Evolutionary conservation across 2,113 vertebrate species (phyloP).

Genomic region (Cacatua alba): DNA sequence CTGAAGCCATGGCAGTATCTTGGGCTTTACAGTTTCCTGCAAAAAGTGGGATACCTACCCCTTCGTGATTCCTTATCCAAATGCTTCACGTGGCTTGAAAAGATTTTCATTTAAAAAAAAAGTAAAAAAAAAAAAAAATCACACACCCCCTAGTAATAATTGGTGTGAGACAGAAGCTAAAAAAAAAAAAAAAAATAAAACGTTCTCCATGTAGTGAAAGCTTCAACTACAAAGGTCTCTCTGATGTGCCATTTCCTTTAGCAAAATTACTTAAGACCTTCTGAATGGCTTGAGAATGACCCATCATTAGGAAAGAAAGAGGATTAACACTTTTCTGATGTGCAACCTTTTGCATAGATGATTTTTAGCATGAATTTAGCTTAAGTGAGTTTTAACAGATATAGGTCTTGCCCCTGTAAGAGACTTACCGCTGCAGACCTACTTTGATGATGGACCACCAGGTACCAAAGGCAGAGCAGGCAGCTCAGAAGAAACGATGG

Average conservation of each 20-base stretch:
- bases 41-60: too few species aligned
- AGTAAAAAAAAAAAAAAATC: not conserved
- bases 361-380: not conserved
- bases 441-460: not conserved
- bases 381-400: not conserved
- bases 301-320: not conserved
- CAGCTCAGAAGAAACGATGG: not conserved
- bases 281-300: not conserved
- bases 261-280: not conserved
- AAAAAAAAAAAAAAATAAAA: not conserved
- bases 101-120: not conserved
- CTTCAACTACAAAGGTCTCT: not conserved
- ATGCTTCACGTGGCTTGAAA: too few species aligned
- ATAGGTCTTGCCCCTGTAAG: not conserved
- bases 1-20: not conserved
- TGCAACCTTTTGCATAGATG: not conserved
- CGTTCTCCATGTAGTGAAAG: not conserved
- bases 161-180: rapidly evolving
- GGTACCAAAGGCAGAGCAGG: not conserved
- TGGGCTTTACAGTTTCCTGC: not conserved
- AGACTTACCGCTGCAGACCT: not conserved
- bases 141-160: not conserved
- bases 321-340: not conserved
- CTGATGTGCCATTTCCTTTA: not conserved
- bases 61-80: too few species aligned